phyloP scores from a whole-genome alignment of 1,140 invertebrate genomes.

The Teleogryllus occipitalis region DNA sequence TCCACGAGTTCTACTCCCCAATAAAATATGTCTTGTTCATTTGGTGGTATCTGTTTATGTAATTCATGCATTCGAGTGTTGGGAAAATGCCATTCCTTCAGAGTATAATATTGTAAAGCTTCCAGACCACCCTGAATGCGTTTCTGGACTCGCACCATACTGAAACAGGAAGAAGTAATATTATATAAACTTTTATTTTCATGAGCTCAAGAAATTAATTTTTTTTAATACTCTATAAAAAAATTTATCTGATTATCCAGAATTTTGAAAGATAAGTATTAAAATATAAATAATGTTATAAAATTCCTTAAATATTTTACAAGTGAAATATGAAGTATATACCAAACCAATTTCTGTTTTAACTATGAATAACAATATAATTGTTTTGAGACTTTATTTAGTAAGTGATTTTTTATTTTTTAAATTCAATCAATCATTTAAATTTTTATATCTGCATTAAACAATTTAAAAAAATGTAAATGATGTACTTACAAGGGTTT shows the following conservation, averaged over 20 bases:
- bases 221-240: not conserved
- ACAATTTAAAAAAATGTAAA: no score
- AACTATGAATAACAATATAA: no score
- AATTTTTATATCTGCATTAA: no score
- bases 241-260: no score
- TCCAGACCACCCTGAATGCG: conserved; percentile 52
- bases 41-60: conserved; percentile 44
- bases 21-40: conserved; percentile 50
- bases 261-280: no score
- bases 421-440: no score
- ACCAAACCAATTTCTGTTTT: no score
- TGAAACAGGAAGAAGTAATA: conserved; percentile 27
- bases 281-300: no score
- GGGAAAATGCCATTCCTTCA: conserved; percentile 70
- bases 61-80: conserved; percentile 62
- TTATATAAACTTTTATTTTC: not conserved
- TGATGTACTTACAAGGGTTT: conserved; percentile 66
- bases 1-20: conserved; percentile 51
- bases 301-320: no score
- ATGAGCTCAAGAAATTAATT: conserved; percentile 24
- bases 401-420: no score
- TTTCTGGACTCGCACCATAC: conserved; percentile 57
- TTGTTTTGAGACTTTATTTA: no score
- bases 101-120: conserved; percentile 78
- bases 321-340: no score